Evolutionary conservation across 2,113 vertebrate species (phyloP).

Genomic region (Dasyurus viverrinus): DNA sequence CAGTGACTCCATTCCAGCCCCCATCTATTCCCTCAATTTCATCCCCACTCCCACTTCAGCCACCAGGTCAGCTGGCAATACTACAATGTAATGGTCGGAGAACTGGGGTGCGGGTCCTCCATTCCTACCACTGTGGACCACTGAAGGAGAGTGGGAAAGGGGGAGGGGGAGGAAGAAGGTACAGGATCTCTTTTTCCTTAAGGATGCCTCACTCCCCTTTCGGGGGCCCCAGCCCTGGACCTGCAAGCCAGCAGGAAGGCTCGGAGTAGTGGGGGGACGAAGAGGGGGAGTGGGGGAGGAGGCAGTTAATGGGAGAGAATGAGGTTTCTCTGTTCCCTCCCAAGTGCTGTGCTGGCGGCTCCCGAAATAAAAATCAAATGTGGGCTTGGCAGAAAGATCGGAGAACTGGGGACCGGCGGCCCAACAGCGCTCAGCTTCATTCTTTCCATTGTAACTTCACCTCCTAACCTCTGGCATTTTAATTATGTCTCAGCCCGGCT

Average conservation of each 20-base stretch:
- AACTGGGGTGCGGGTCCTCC: not conserved
- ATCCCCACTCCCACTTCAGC: not conserved
- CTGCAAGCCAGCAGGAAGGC: slow-evolving; percentile 45
- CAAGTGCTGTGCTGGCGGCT: slow-evolving; percentile 81
- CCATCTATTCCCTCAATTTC: not conserved
- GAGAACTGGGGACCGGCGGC: slow-evolving; percentile 43
- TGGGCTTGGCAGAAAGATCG: slow-evolving; percentile 71
- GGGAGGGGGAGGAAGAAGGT: not conserved
- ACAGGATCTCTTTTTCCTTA: not conserved
- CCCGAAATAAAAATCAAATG: slow-evolving; percentile 82
- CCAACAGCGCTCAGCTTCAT: slow-evolving; percentile 56
- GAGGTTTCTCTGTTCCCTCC: slow-evolving; percentile 68
- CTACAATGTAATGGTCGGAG: not conserved
- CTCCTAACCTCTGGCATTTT: slow-evolving; percentile 70
- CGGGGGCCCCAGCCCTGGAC: slow-evolving; percentile 57
- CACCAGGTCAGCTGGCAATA: not conserved
- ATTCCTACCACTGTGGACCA: not conserved
- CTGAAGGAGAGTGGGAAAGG: not conserved
- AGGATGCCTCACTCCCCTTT: slow-evolving; percentile 3
- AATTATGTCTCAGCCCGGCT: slow-evolving; percentile 65
- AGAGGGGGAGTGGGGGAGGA: too few relatives aligned
- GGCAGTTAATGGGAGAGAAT: not conserved
- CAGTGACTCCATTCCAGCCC: not conserved
- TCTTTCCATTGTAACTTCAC: slow-evolving; percentile 77
- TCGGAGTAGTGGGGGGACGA: not conserved